These are phyloP conservation scores for Mizuhopecten yessoensis DNA, from an alignment of 1,140 invertebrate genomes.

Conservation along the genomic window DNA sequence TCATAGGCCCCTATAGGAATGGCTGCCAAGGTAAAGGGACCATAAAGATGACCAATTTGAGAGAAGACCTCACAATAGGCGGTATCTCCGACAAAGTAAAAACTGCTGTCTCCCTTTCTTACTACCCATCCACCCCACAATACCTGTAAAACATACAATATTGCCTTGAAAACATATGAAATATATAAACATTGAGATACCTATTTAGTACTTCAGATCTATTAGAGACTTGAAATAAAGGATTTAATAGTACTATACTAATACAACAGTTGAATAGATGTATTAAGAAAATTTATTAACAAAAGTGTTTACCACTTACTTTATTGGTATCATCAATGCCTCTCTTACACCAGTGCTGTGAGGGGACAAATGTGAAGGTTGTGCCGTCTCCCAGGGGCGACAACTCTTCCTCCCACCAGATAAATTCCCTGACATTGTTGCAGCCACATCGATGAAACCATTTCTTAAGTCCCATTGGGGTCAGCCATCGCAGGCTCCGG, in stretches of 20 bases:
- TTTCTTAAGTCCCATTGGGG: slow-evolving; percentile 79
- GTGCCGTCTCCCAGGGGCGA: slow-evolving; percentile 38
- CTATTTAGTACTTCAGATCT: no score
- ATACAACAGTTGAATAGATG: no score
- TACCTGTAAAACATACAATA: slow-evolving; percentile 72
- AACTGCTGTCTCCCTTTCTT: slow-evolving; percentile 78
- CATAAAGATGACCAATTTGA: slow-evolving; percentile 83
- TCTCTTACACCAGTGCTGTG: slow-evolving; percentile 56
- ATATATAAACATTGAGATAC: no score
- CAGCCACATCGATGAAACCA: slow-evolving; percentile 78
- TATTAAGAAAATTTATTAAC: no score
- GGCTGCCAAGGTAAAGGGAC: slow-evolving; percentile 84
- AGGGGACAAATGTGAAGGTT: slow-evolving; percentile 42
- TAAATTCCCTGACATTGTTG: slow-evolving; percentile 81
- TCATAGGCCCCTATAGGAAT: slow-evolving; percentile 68
- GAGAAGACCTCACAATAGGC: slow-evolving; percentile 83
- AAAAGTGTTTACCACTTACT: slow-evolving; percentile 64
- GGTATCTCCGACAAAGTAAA: slow-evolving; percentile 84
- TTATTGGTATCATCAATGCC: slow-evolving; percentile 79
- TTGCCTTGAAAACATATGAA: no score
- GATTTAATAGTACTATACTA: no score
- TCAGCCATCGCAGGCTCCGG: slow-evolving; percentile 81
- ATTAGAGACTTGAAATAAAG: no score
- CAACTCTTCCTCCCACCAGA: slow-evolving; percentile 83
- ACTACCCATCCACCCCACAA: slow-evolving; percentile 84